Evolutionary conservation across 2,797 vertebrate genomes (phyloP), one percentile per base, ranked within the genome.

Genomic region (Spheniscus humboldti): DNA sequence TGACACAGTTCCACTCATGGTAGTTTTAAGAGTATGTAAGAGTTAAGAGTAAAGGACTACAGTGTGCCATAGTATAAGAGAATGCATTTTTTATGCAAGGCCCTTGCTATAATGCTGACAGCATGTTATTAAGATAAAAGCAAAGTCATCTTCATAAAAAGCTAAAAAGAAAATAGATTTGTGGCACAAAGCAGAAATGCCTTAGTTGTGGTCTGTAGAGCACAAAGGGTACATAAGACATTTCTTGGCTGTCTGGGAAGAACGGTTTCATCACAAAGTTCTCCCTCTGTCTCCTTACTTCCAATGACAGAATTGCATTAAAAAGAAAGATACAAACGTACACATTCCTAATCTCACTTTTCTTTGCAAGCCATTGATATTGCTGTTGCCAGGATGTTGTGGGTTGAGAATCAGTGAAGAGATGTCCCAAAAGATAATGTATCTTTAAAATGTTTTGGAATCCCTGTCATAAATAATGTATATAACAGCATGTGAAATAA

Each of bases 91-190:
- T 93, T 35, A 67, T n/a, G 56, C 52, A 85, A 94, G 67, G 31
- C 33, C 33, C 41, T 93, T 66, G n/a, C n/a, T 82, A 57, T 63
- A 95, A 86, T 68, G n/a, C 64, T 91, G 92, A 74, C 31, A 74
- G 56, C 48, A 79, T 35, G 92, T 57, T 88, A 77, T 52, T 62
- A 92, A 57, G 43, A 64, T 24, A 71, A 95, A 90, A 95, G 59
- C 71, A 94, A 95, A 95, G 88, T 83, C 52, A 89, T 93, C 63
- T 57, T 93, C 86, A 91, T 86, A 87, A 92, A 96, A 83, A 94
- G 18, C 56, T 77, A 53, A 80, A 79, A 89, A 83, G 71, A 92
- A 88, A 90, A 73, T 56, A 89, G 56, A 92, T 87, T 76, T 71
- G 90, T 82, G 48, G 52, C 39, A 82, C 20, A 87, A 94, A 78